Evolutionary conservation across 2,797 vertebrate species (phyloP), one percentile per base, ranked within the genome.

Genomic region (Psittacula echo): DNA sequence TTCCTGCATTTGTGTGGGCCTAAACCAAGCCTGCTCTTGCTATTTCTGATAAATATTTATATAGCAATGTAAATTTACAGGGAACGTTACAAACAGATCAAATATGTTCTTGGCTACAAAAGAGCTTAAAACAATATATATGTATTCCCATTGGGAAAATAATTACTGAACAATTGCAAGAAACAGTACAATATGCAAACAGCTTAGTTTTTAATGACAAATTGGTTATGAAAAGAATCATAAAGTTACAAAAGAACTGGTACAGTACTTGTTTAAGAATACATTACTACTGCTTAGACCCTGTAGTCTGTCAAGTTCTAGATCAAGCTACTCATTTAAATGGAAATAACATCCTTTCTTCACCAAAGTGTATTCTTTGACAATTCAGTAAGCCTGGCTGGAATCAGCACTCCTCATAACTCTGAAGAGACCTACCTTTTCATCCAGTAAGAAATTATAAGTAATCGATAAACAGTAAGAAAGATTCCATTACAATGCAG

Each of bases 11-110:
- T 9, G 3, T 82, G 41, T 82, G 51, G 71, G 72, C 53, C 79
- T 95, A 80, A 87, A 90, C 30, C 53, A 85, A 93, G 50, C 41
- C 65, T 53, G 68, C 17, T 83, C 42, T 72, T 85, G 51, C 82
- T 85, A 70, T 87, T 83, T 75, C 61, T 92, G 76, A 87, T 87
- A 94, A 93, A 83, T 85, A 95, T 77, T 93, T 87, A 74, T 32
- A 44, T 50, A 79, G 51, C 20, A 94, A 72, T 1, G 9, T 79
- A 92, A 84, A 84, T 81, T 92, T 76, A 54, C 62, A 47, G 3
- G 8, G 27, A 73, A 39, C 7, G 4, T 21, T 73, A 44, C 30
- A 89, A 95, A 75, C 0, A 11, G 68, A 53, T n/a, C 53, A 71
- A 66, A 39, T 2, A 44, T 1, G 1, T n/a, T 50, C 8, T 74